Base-by-base conservation (phyloP, 2,888 invertebrate species). In the Herminia tarsipennalis region DNA sequence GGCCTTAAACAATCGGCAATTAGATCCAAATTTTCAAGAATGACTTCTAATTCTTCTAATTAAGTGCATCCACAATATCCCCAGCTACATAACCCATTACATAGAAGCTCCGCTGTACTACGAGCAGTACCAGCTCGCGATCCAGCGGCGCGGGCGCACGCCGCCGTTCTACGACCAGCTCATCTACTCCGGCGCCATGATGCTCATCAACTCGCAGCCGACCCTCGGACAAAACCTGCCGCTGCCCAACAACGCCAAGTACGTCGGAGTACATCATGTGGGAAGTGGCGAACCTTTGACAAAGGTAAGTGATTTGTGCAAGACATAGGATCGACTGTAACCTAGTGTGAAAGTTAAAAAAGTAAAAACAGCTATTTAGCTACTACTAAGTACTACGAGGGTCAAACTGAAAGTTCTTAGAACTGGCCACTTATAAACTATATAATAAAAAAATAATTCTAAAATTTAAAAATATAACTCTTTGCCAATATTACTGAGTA, bases 211-310 rank as follows among this genome's bases (percentile, higher is more conserved):
- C 60, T 77, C 81, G 1, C 73, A 80, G 22, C 74, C 80, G 0
- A 52, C 73, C 12, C 56, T 83, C 10, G 80, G 78, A 0, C 79
- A 79, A 52, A 45, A 55, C 0, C 32, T 79, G 38, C 66, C 81
- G 0, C 32, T 82, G 38, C 81, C 85, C 0, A 60, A 57, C 2
- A 82, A 66, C 34, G 72, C 68, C 1, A 78, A 78, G 47, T 75
- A 77, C 24, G 50, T 85, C 1, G 85, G 83, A 0, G 81, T 83
- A 10, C 83, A 84, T 46, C 84, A 85, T 39, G 49, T 85, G 8
- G 52, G 50, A n/a, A 36, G 55, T 1, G 32, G 60, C 0, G 56
- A 60, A 3, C 49, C 70, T 2, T 47, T 81, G 12, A 56, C 78
- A 1, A 56, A 76, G 75, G 84, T 83, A 49, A 33, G 27, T 21